Base-by-base conservation (phyloP, 1,140 invertebrate genomes). In the Proctacanthus coquilletti region DNA sequence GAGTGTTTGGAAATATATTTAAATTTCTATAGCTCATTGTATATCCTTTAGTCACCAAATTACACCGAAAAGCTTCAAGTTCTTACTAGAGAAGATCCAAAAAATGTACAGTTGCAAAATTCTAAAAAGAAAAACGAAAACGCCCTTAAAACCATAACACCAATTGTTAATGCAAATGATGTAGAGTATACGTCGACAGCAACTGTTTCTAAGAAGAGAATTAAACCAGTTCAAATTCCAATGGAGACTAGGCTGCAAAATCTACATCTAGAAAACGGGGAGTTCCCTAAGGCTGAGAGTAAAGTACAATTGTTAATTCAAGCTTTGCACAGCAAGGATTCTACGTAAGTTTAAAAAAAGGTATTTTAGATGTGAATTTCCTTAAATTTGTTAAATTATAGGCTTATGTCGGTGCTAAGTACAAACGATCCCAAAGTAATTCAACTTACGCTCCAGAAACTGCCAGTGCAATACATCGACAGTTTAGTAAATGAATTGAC, bases 261-360 rank as follows among this genome's bases (percentile, higher is more conserved):
- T 60, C 58, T 86, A 20, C 56, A 64, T 3, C 59, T 68, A 4
- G 60, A 61, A 4, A 45, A 51, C 9, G 40, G 40, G 3, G 55
- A 21, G 60, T 59, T 21, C 46, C 57, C 1, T 61, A 74, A 70
- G 42, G 69, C 62, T 13, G 66, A 75, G 36, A 84, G 81, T 57
- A 68, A 81, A 43, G 73, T 75, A 0, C 79, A 83, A 42, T 61
- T 85, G 18, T 51, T 86, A 2, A 65, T 84, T 34, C 76, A 86
- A 63, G 80, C 76, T 1, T 60, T 87, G 23, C 79, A 80, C 43
- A 84, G 80, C 46, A 78, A 80, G 50, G 79, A 87, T 51, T 69
- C 68, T 46, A 63, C 52, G 69, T 70, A 47, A 50, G 59, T 40
- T 3, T 14, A 9, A 5, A 2, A 18, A n/a, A n/a, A n/a, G n/a